These are phyloP conservation scores for Dryococelus australis DNA, from an alignment of 2,888 invertebrate species.

Conservation along the genomic window DNA sequence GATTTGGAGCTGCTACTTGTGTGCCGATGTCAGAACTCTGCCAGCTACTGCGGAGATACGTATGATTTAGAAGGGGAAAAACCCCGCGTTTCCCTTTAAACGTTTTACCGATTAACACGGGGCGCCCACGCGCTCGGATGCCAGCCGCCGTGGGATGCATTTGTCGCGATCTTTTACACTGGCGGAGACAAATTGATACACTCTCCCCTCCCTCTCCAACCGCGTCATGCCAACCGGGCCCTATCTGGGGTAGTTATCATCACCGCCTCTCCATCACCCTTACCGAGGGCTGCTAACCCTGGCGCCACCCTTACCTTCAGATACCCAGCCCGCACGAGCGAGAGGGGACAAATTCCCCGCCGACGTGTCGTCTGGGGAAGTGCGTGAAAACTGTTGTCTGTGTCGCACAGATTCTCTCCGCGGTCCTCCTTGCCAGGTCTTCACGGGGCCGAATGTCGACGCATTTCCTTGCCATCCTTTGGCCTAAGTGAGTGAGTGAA, in stretches of 20 bases:
- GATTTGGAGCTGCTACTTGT: too few species aligned
- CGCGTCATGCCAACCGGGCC: not conserved
- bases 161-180: constrained; percentile 16
- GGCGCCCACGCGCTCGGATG: not conserved
- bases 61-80: too few species aligned
- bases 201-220: not conserved
- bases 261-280: not conserved
- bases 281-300: not conserved
- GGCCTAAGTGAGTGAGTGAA: too few species aligned
- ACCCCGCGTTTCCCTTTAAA: not conserved
- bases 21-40: too few species aligned
- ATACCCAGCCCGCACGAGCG: not conserved
- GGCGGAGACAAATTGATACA: constrained; percentile 2
- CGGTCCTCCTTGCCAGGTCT: too few species aligned
- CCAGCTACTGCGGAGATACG: too few species aligned
- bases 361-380: not conserved
- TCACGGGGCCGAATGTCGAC: too few species aligned
- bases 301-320: not conserved
- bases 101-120: not conserved
- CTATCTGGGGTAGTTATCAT: not conserved
- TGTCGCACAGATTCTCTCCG: not conserved
- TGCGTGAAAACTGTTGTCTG: not conserved
- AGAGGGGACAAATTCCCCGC: not conserved
- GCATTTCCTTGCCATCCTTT: too few species aligned
- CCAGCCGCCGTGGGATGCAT: not conserved